Conservation (phyloP, 2,888 invertebrate genomes). For the Caenorhabditis sp. region DNA sequence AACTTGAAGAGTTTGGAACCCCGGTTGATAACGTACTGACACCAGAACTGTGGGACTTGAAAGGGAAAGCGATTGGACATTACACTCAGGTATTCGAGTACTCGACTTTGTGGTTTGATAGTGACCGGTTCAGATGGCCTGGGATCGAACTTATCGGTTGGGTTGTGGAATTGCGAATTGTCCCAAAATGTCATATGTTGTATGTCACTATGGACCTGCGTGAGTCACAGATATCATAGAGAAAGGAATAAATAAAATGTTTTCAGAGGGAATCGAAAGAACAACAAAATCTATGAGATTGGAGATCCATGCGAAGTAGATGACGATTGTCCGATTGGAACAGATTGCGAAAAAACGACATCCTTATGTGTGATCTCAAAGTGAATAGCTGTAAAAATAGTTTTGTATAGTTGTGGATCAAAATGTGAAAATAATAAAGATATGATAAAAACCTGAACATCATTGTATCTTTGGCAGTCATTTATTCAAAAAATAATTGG, state of each 20-base stretch:
- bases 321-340: conserved; percentile 67
- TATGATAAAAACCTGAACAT: too few relatives aligned
- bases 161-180: conserved; percentile 69
- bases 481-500: too few relatives aligned
- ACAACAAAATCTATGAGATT: conserved; percentile 66
- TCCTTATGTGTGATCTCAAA: conserved; percentile 60
- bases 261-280: conserved; percentile 68
- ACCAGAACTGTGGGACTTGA: conserved; percentile 64
- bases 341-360: conserved; percentile 60
- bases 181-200: conserved; percentile 70
- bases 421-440: too few relatives aligned
- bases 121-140: conserved; percentile 66
- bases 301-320: conserved; percentile 64
- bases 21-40: conserved; percentile 69
- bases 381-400: conserved; percentile 24
- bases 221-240: conserved; percentile 34
- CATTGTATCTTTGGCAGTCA: too few relatives aligned
- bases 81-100: conserved; percentile 65
- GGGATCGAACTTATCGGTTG: conserved; percentile 67
- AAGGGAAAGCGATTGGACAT: conserved; percentile 71
- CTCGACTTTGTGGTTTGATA: conserved; percentile 31
- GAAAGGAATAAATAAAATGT: background rate
- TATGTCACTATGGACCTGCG: conserved; percentile 72
- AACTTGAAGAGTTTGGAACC: conserved; percentile 69
- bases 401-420: background rate